Base-by-base conservation (phyloP, 92 coral and sea anemone genomes). In the Porites cylindrica region DNA sequence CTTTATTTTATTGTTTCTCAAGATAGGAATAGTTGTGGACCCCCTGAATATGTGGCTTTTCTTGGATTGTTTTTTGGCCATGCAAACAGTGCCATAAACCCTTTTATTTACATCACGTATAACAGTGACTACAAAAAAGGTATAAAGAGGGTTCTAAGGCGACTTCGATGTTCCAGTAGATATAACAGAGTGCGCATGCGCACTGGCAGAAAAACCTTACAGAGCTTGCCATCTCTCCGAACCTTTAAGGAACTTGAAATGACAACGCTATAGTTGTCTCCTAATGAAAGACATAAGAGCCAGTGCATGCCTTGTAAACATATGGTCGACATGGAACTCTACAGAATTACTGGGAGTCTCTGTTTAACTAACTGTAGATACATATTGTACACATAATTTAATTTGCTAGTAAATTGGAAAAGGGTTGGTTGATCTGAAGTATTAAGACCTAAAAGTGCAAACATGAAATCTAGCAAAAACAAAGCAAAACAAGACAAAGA, bases 21-120 rank as follows among this genome's bases (percentile, higher is more conserved):
- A 38, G 81, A 72, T 0, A 72, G 88, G 14, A 20, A 85, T 7
- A 82, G 87, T 10, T 95, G 98, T 67, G 71, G 63, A 1, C 71
- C 94, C 8, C 78, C 98, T 54, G 94, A 86, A 20, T 72, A 84
- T 60, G 77, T 87, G 24, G 51, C 81, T 20, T 95, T 95, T 66
- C 63, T 89, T 0, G 92, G 95, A 10, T 79, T 95, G 38, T 67
- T 89, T 53, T 80, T 95, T 2, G 98, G 91, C 1, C 91, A 88
- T 52, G 90, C 96, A 1, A 95, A 95, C 89, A 72, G 83, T 19
- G 92, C 98, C 8, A 82, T 95, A 32, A 95, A 95, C 61, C 98
- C 98, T 0, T 93, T 90, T 29, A 95, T 95, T 63, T 93, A 95
- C 71, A 88, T 95, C 82, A 86, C 91, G 21, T 95, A 88, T 69